Conservation (phyloP, 1,140 invertebrate species). For the Listronotus bonariensis region DNA sequence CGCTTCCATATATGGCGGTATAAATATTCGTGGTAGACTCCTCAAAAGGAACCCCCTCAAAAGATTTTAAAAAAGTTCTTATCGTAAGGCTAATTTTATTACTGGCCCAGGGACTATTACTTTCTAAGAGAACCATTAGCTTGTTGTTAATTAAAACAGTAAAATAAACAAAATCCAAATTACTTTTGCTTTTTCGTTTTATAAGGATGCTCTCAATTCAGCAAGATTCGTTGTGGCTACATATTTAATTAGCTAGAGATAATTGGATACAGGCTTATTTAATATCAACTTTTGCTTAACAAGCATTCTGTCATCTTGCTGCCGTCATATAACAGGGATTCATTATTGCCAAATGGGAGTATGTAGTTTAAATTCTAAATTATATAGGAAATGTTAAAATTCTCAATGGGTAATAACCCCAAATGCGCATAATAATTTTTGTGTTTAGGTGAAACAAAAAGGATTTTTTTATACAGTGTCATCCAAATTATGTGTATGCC, state of each 20-base stretch:
- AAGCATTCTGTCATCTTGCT: slow-evolving; percentile 42
- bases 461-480: no score
- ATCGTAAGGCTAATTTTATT: no score
- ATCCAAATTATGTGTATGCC: no score
- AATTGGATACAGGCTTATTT: slow-evolving; percentile 53
- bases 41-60: no score
- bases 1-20: no score
- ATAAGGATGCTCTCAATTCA: slow-evolving; percentile 50
- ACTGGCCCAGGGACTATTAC: no score
- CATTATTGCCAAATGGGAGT: slow-evolving; percentile 39
- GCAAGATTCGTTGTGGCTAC: slow-evolving; percentile 48
- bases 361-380: slow-evolving; percentile 30
- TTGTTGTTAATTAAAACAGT: slow-evolving; percentile 34
- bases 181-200: slow-evolving; percentile 49
- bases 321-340: slow-evolving; percentile 38
- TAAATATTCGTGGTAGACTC: no score
- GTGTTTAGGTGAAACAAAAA: no score
- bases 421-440: no score
- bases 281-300: slow-evolving; percentile 48
- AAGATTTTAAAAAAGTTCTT: no score
- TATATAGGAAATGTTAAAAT: slow-evolving; percentile 33
- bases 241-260: slow-evolving; percentile 53
- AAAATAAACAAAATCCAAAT: slow-evolving; percentile 47
- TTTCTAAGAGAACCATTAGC: no score
- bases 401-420: no score